Evolutionary conservation across 2,797 vertebrate genomes (phyloP).

Genomic region (Mormyrus hasselquistii): DNA sequence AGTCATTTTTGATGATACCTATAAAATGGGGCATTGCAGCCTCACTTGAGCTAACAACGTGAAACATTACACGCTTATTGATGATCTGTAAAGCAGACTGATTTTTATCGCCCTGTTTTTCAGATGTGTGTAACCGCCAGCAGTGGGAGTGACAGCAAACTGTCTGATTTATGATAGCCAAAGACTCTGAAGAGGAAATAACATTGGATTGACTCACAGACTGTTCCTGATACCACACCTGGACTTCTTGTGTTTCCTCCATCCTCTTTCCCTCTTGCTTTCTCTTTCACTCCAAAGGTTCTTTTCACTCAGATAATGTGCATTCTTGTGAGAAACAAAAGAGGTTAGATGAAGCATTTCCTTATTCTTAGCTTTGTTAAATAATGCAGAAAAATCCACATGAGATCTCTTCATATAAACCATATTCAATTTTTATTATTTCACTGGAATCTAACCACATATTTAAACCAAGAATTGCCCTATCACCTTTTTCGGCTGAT

Average conservation of each 20-base stretch:
- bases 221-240: constrained; percentile 41
- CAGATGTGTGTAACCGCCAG: constrained; percentile 58
- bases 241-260: not conserved
- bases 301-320: constrained; percentile 34
- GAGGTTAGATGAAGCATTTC: constrained; percentile 15
- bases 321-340: constrained; percentile 30
- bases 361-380: constrained; percentile 31
- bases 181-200: constrained; percentile 57
- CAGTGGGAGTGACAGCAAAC: constrained; percentile 58
- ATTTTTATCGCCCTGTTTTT: constrained; percentile 61
- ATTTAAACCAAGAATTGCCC: not conserved
- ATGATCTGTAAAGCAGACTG: constrained; percentile 57
- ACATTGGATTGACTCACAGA: constrained; percentile 53
- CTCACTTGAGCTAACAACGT: constrained; percentile 59
- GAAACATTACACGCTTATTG: constrained; percentile 52
- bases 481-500: not conserved
- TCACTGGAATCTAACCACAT: not conserved
- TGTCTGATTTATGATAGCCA: constrained; percentile 60
- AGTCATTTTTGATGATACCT: constrained; percentile 42
- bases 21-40: constrained; percentile 57
- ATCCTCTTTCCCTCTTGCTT: constrained; percentile 17
- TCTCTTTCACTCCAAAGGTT: constrained; percentile 40
- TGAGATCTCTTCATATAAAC: not conserved
- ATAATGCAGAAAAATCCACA: not conserved
- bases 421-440: not conserved